Evolutionary conservation across 2,797 vertebrate species (phyloP), one percentile per base, ranked within the genome.

Genomic region (Spheniscus humboldti): DNA sequence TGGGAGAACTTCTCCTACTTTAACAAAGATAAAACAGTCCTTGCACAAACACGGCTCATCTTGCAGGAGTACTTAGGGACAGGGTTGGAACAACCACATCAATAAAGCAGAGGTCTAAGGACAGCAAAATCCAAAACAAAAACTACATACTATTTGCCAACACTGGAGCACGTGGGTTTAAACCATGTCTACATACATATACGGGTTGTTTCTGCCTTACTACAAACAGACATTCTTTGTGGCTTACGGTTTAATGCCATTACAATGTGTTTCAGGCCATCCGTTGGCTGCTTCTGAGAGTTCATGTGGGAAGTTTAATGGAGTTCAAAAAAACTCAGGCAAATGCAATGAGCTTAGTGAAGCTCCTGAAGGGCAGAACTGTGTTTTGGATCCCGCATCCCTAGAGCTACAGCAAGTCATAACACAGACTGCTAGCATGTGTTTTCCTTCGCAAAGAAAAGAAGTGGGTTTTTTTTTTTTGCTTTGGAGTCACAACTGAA

Each of bases 181-280:
- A 88, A 37, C 30, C 37, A 37, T 0, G 0, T 33, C 35, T 25
- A 5, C 4, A 3, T 2, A 25, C 4, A 10, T 1, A 15, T 5
- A 11, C 0, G 22, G 69, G 69, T 15, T 45, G 59, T 5, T 86
- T 72, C 62, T 72, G 52, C 73, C 80, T 74, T 50, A 10, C 43
- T 88, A 82, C 94, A 72, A 47, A 64, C 43, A 53, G 57, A 45
- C 39, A 23, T 28, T 59, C 47, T 57, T n/a, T 35, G 39, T 39
- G 48, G 56, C n/a, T 94, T n/a, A 19, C 0, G 7, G 39, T 28
- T 92, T 80, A 88, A 74, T 41, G 68, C 28, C 67, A 56, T 59
- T 17, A 17, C 50, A 28, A 4, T 3, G 31, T 22, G 25, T 30
- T 39, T 56, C 52, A 52, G 68, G 57, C 85, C 88, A 71, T 14